Evolutionary conservation across 2,888 invertebrate species (phyloP).

Genomic region (Mellilla xanthometata): DNA sequence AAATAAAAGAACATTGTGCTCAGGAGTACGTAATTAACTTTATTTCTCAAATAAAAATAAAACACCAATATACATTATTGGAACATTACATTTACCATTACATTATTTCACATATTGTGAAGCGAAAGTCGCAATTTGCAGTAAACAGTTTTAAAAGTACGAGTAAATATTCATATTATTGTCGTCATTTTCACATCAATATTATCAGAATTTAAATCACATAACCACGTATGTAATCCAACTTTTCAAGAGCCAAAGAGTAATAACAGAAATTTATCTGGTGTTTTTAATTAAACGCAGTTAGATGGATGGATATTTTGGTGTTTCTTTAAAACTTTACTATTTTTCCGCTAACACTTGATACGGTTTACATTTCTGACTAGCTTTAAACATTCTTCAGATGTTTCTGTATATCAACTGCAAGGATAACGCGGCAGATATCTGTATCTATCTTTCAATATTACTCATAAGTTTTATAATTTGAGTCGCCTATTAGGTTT

Average conservation of each 20-base stretch:
- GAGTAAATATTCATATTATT: too few species aligned
- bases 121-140: not conserved
- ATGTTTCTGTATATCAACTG: conserved; percentile 37
- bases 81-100: conserved; percentile 35
- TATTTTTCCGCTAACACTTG: not conserved
- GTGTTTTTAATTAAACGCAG: too few species aligned
- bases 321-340: too few species aligned
- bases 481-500: conserved; percentile 59
- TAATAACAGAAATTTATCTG: too few species aligned
- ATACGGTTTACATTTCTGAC: conserved; percentile 34
- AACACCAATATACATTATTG: conserved; percentile 70
- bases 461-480: conserved; percentile 44
- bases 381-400: conserved; percentile 33
- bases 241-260: too few species aligned
- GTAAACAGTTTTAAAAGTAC: too few species aligned
- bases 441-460: conserved; percentile 50
- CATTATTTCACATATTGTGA: conserved; percentile 12
- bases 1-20: conserved; percentile 66
- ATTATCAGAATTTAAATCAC: not conserved
- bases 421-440: conserved; percentile 60
- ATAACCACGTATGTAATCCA: not conserved
- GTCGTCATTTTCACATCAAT: too few species aligned
- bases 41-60: conserved; percentile 71
- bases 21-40: conserved; percentile 78
- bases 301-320: too few species aligned